Percentiles rank a stretch among this genome's conserved stretches.
These are phyloP conservation scores for Calypte anna DNA, from an alignment of 2,113 vertebrate genomes.

Conservation along the genomic window DNA sequence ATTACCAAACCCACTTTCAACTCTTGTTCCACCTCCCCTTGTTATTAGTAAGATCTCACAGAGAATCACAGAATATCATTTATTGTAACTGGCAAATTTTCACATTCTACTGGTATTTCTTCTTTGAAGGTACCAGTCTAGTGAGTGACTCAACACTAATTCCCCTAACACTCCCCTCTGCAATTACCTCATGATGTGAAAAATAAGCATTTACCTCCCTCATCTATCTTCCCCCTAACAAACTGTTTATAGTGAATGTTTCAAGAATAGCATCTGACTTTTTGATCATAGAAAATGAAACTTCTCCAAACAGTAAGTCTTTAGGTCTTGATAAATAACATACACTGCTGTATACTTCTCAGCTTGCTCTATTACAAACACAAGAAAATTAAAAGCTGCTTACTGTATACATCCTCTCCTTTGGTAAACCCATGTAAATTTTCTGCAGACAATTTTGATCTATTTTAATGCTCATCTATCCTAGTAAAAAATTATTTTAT, in stretches of 20 bases:
- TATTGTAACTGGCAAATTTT: not conserved
- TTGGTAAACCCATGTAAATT: not conserved
- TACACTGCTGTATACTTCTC: not conserved
- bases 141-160: not conserved
- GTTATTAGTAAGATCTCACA: not conserved
- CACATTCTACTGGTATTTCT: not conserved
- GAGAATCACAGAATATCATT: not conserved
- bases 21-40: not conserved
- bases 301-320: slow-evolving; percentile 1
- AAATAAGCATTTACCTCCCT: not conserved
- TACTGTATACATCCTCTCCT: not conserved
- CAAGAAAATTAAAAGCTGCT: not conserved
- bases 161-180: not conserved
- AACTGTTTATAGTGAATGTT: not conserved
- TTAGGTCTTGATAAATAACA: slow-evolving; percentile 8
- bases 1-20: not conserved
- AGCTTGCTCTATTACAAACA: not conserved
- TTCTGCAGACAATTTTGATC: not conserved
- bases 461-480: not conserved
- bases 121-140: not conserved
- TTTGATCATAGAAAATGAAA: not conserved
- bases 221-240: not conserved
- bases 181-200: not conserved
- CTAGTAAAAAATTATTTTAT: not conserved
- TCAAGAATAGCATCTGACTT: slow-evolving; percentile 8